Evolutionary conservation across 2,888 invertebrate species (phyloP), one percentile per base, ranked within the genome.

Genomic region (Liopterus haemorrhoidalis): DNA sequence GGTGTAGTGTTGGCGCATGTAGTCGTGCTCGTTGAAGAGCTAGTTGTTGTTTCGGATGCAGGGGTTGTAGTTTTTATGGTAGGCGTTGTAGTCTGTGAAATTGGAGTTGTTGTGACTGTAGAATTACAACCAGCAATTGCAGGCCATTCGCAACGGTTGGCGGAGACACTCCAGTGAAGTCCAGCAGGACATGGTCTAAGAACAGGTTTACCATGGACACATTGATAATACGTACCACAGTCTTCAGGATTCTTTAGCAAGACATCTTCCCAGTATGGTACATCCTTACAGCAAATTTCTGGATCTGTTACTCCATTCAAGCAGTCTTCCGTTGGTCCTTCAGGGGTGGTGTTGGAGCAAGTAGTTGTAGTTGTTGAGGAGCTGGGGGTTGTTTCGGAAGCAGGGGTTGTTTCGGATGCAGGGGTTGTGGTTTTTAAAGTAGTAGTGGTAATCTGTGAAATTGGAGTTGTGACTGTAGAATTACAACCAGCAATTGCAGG

Each of bases 41-140:
- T n/a, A n/a, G n/a, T n/a, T n/a, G n/a, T n/a, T n/a, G n/a, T n/a
- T n/a, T n/a, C n/a, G 31, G 14, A 30, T 8, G 14, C 31, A 30
- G 31, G 14, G n/a, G 5, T 6, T 30, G 12, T 15, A 5, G 35
- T 8, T 22, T 22, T 8, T 8, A 22, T 22, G 8, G 22, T 22
- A 22, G 8, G 8, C 5, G 8, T 22, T 20, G 19, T 33, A 5
- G 8, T 8, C 6, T 22, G 5, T 22, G 5, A 8, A 22, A 22
- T 8, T 22, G 22, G 22, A 22, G 8, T 22, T 22, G 8, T 22
- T 8, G 8, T 22, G 22, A 8, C 22, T 8, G 22, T 8, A 22
- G 5, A 41, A 20, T 41, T 41, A 21, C 49, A 49, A 12, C 40
- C 40, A 6, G 45, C 44, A 35, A 41, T 40, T 18, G 41, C 45